Evolutionary conservation across 2,113 vertebrate species (phyloP), one percentile per base, ranked within the genome.

Genomic region (Rhinoptilus africanus): DNA sequence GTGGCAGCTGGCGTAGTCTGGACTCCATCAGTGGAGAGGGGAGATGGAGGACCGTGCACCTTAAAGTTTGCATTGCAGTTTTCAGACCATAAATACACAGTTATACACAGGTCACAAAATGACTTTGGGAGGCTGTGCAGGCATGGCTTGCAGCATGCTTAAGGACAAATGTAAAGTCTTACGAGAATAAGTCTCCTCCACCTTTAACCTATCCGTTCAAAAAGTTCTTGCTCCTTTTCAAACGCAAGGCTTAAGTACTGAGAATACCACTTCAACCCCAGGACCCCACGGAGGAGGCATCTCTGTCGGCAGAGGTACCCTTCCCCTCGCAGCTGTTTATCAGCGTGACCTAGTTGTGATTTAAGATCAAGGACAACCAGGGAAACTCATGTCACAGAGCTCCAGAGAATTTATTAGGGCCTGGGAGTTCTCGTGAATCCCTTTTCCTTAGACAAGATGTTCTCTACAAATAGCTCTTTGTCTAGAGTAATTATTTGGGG

Each of bases 401-500:
- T 84, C 21, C 6, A 39, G 43, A 84, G 89, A 95, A 97, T 95
- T 95, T 92, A 91, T 95, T 72, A 92, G 63, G 77, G 78, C 80
- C 86, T 41, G 21, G 39, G 53, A 90, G 90, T 47, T 75, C 74
- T 64, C 56, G 63, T 48, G 96, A 97, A 93, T 87, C 75, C 85
- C 80, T 96, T 97, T 91, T 89, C 89, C 91, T 68, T 84, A 63
- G 73, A 88, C 90, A 88, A 79, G 88, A 97, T 76, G 87, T 87
- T 96, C 89, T 94, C 93, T 79, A 51, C 94, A 97, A 98, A 92
- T 66, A 96, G 75, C 79, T 96, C 88, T 90, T 41, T 68, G 71
- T 89, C 92, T 93, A 45, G 54, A 95, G 91, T 95, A 97, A 98
- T 98, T 98, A 98, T 94, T 97, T 97, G 92, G 96, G 97, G 97